Conservation (phyloP, 2,797 vertebrate species). For the Tadarida brasiliensis region DNA sequence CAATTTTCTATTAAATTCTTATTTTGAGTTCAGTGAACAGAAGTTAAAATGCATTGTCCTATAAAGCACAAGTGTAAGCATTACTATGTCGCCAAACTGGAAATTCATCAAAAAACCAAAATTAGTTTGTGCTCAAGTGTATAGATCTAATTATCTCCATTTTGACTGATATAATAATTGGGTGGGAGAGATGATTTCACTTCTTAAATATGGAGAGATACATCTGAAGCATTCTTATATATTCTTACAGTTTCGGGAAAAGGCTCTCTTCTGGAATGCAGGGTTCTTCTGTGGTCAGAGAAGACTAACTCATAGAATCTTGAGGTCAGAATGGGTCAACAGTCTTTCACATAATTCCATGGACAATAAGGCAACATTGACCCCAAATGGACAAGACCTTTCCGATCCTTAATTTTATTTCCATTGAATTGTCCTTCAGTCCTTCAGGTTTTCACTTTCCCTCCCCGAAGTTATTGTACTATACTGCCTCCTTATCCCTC, state of each 20-base stretch:
- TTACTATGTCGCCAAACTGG: background rate
- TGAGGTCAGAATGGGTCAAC: background rate
- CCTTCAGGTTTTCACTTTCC: background rate
- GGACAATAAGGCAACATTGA: background rate
- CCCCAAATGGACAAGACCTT: background rate
- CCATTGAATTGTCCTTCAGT: background rate
- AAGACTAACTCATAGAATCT: slow-evolving; percentile 39
- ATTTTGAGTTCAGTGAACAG: background rate
- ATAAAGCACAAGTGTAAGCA: background rate
- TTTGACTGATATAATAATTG: background rate
- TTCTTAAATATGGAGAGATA: background rate
- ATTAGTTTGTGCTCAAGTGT: background rate
- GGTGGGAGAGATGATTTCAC: background rate
- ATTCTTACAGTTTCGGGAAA: background rate
- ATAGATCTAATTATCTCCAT: background rate
- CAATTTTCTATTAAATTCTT: slow-evolving; percentile 29
- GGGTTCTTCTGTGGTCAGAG: slow-evolving; percentile 58
- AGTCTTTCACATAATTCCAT: background rate
- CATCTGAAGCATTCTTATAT: background rate
- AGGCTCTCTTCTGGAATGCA: slow-evolving; percentile 6
- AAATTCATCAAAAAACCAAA: background rate
- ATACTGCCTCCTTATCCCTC: background rate
- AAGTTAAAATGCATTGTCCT: background rate
- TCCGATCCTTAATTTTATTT: background rate
- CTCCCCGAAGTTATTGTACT: background rate